These are phyloP conservation scores for Lepus oiostolus DNA, from an alignment of 2,797 vertebrate genomes.

Conservation along the genomic window DNA sequence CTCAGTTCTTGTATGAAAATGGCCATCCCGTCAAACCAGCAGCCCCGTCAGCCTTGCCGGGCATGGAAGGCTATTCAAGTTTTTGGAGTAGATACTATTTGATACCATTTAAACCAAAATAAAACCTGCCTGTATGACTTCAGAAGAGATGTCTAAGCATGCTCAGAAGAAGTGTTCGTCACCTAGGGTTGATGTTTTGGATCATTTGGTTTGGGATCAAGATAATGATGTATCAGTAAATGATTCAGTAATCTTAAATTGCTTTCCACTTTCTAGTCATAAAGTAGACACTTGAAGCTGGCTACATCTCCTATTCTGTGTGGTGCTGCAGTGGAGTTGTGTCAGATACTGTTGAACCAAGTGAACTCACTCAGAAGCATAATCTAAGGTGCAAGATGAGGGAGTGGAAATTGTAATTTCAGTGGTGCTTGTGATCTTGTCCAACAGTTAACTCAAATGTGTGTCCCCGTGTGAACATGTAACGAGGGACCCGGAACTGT, in stretches of 20 bases:
- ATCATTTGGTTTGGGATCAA: not conserved
- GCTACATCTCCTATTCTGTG: not conserved
- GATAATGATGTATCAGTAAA: not conserved
- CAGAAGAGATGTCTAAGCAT: not conserved
- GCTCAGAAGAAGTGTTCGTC: not conserved
- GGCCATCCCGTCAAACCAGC: not conserved
- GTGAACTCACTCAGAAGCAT: not conserved
- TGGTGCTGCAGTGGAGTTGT: not conserved
- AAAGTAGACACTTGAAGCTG: conserved; percentile 31
- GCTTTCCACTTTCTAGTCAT: conserved; percentile 23
- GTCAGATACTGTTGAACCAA: not conserved
- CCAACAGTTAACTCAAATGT: not conserved
- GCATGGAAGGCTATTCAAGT: not conserved
- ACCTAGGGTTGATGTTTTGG: not conserved
- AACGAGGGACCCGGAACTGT: not conserved
- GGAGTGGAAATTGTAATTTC: not conserved
- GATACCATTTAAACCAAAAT: not conserved
- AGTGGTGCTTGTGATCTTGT: not conserved
- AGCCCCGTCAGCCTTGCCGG: not conserved
- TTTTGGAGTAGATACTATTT: not conserved
- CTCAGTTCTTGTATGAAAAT: not conserved
- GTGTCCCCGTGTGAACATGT: not conserved
- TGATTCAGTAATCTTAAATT: conserved; percentile 7
- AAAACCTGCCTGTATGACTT: not conserved
- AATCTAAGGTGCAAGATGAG: not conserved